A percentile compares a stretch with the other conserved stretches of the same genome.
Evolutionary conservation across 2,888 invertebrate species (phyloP).

Genomic region (Cephus runcator): DNA sequence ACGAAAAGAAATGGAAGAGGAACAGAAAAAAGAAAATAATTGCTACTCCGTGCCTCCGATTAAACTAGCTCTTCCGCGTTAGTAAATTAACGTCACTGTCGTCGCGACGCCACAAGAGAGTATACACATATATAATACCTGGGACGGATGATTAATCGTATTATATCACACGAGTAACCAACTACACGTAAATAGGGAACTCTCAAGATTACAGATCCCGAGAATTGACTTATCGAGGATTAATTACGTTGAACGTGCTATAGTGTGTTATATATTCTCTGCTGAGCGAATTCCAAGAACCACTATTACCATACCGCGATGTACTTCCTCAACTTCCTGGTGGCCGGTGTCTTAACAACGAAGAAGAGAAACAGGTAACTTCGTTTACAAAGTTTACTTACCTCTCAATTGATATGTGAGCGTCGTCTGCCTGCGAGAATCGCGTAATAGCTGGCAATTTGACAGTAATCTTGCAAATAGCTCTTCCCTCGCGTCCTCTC

Average conservation of each 20-base stretch:
- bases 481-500: neutral
- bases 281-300: neutral
- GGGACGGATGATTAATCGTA: neutral
- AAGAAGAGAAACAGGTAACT: neutral
- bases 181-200: neutral
- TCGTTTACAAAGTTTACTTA: neutral
- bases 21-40: constrained; percentile 11
- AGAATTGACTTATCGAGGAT: neutral
- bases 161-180: neutral
- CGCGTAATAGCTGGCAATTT: neutral
- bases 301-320: neutral
- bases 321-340: neutral
- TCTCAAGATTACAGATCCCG: neutral
- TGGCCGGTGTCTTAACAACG: neutral
- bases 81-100: constrained; percentile 1
- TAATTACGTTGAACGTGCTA: neutral
- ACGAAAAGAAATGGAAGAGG: constrained; percentile 23
- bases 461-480: neutral
- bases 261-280: neutral
- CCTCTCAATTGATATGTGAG: neutral
- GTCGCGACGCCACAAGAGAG: neutral
- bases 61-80: neutral
- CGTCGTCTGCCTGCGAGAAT: neutral
- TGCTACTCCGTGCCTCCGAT: neutral
- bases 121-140: neutral